A percentile compares a stretch with the other conserved stretches of the same genome.
phyloP scores from a whole-genome alignment of 1,140 invertebrate species.

The Proctacanthus coquilletti region DNA sequence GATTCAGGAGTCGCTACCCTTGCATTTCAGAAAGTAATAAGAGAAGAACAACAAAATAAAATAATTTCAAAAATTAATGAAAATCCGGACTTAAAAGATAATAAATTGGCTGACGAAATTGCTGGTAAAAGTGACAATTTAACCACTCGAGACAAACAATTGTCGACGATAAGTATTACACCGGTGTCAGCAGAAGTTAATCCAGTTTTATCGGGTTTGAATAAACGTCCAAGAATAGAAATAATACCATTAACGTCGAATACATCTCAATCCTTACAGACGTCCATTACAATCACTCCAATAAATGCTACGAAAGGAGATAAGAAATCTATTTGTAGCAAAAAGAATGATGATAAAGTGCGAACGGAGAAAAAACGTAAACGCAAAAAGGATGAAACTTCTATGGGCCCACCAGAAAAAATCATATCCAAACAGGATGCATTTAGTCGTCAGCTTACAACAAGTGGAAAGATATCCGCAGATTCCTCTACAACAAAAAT shows the following conservation, averaged over 20 bases:
- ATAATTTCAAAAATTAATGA: too few relatives aligned
- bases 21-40: too few relatives aligned
- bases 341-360: conserved; percentile 42
- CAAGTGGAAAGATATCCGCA: too few relatives aligned
- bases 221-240: conserved; percentile 44
- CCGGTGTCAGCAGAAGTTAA: too few relatives aligned
- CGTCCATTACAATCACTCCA: conserved; percentile 68
- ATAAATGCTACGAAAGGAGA: conserved; percentile 33
- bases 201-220: conserved; percentile 34
- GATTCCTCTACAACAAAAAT: too few relatives aligned
- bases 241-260: conserved; percentile 44
- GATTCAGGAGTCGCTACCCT: conserved; percentile 3
- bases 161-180: too few relatives aligned
- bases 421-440: conserved; percentile 26
- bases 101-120: too few relatives aligned
- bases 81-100: too few relatives aligned
- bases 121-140: too few relatives aligned
- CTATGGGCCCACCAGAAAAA: conserved; percentile 75
- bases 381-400: conserved; percentile 52
- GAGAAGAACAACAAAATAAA: too few relatives aligned
- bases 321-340: conserved; percentile 16
- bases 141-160: too few relatives aligned
- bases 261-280: conserved; percentile 35
- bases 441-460: too few relatives aligned
- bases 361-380: conserved; percentile 65